Conservation (phyloP, 2,113 vertebrate species). For the Pungitius pungitius region DNA sequence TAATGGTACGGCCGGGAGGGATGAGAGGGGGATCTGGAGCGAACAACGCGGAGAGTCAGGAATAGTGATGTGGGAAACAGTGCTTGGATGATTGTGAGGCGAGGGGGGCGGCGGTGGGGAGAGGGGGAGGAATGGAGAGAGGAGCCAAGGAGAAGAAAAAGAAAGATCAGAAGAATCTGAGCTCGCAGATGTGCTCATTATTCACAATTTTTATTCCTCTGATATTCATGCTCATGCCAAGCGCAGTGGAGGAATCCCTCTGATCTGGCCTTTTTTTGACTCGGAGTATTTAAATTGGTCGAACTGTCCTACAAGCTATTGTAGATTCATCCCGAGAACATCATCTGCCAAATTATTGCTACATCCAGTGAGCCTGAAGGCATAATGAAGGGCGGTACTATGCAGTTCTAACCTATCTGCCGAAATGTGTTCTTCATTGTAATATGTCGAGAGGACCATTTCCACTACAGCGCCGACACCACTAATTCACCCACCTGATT, state of each 20-base stretch:
- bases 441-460: background rate
- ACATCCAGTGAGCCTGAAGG: constrained; percentile 1
- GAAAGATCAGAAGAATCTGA: constrained; percentile 52
- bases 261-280: constrained; percentile 15
- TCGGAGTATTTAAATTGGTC: constrained; percentile 25
- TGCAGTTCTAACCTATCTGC: background rate
- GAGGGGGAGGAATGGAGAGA: constrained; percentile 32
- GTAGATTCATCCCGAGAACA: constrained; percentile 7
- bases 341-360: background rate
- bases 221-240: constrained; percentile 30
- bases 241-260: constrained; percentile 23
- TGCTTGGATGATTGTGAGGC: constrained; percentile 44
- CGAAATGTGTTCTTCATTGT: background rate
- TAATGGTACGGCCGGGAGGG: constrained; percentile 92
- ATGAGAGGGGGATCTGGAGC: constrained; percentile 72
- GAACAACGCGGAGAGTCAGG: constrained; percentile 16
- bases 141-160: constrained; percentile 53
- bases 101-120: constrained; percentile 2
- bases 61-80: constrained; percentile 44
- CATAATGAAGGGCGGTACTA: background rate
- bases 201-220: constrained; percentile 36
- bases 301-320: constrained; percentile 15
- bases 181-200: constrained; percentile 57
- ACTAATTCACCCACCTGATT: background rate
- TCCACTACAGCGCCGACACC: background rate